Base-by-base conservation (phyloP, 1,140 invertebrate species). In the Drosophila micromelanica region DNA sequence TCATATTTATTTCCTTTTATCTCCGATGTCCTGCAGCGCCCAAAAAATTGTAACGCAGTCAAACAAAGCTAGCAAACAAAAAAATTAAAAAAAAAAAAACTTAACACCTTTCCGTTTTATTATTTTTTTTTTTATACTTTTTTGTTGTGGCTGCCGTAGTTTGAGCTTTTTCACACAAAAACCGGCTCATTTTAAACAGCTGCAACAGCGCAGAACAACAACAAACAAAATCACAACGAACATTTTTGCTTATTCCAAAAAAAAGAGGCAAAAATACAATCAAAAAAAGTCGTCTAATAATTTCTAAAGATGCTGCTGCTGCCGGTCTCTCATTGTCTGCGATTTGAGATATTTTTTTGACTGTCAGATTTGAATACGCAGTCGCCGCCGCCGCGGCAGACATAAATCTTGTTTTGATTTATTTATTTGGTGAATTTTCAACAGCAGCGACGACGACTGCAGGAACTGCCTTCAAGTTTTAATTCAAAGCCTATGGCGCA, bases 361-460 rank as follows among this genome's bases (percentile, higher is more conserved):
- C 65, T 63, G 73, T 46, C 74, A 78, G 74, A 78, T 78, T 78
- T 78, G 74, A 78, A 78, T 78, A 67, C 75, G 45, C 61, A 51
- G 43, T 68, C 55, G 38, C 32, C 30, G 30, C 30, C 5, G 37
- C 5, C 42, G 40, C 30, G 27, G 55, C 75, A 61, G 75, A 71
- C 70, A 82, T 78, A 78, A 82, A 78, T 75, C 79, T 79, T 79
- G 80, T 73, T 84, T 84, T 84, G 76, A 84, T 76, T 84, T 81
- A 81, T 77, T 64, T 69, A 65, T 60, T 64, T 76, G 38, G 38
- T 56, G 46, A 30, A 59, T 54, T 32, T 45, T 54, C 8, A 45
- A 51, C 42, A 65, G 54, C 48, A 69, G 43, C 27, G 38, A 15
- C 27, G 27, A 13, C 35, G 49, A 40, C 56, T 38, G 15, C 15